Conservation (phyloP, 2,888 invertebrate species). For the Harpalus rufipes region DNA sequence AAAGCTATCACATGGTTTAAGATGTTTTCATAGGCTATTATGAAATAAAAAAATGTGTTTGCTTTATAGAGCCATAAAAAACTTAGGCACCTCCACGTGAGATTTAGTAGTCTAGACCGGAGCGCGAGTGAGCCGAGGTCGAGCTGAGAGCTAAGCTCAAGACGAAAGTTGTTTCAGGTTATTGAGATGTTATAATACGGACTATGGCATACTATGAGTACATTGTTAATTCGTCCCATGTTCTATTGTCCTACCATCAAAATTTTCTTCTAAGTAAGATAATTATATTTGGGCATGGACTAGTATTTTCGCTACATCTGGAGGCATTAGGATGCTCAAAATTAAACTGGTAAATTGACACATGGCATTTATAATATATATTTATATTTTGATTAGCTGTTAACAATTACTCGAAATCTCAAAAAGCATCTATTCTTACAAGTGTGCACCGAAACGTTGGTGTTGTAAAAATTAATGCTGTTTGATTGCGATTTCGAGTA, state of each 20-base stretch:
- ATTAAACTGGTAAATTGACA: too few species aligned
- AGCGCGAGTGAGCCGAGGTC: background rate
- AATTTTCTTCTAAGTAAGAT: background rate
- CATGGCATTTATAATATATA: too few species aligned
- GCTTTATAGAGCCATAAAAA: slow-evolving; percentile 55
- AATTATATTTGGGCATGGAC: too few species aligned
- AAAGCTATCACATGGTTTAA: slow-evolving; percentile 27
- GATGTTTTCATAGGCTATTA: slow-evolving; percentile 44
- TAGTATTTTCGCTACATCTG: too few species aligned
- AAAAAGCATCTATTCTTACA: too few species aligned
- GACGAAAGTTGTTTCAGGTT: slow-evolving; percentile 42
- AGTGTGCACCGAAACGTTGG: too few species aligned
- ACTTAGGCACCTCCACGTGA: slow-evolving; percentile 39
- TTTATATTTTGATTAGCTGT: too few species aligned
- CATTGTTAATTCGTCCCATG: background rate
- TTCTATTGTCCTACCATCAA: background rate
- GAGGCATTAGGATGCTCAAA: too few species aligned
- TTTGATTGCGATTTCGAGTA: too few species aligned
- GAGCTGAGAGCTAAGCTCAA: background rate
- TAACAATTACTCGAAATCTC: too few species aligned
- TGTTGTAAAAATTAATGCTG: too few species aligned
- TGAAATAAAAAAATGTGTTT: slow-evolving; percentile 46
- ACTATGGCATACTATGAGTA: background rate
- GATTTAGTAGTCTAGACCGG: slow-evolving; percentile 61
- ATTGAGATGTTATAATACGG: slow-evolving; percentile 45